Conservation (phyloP, 2,113 vertebrate genomes). For the Hemiscyllium ocellatum region DNA sequence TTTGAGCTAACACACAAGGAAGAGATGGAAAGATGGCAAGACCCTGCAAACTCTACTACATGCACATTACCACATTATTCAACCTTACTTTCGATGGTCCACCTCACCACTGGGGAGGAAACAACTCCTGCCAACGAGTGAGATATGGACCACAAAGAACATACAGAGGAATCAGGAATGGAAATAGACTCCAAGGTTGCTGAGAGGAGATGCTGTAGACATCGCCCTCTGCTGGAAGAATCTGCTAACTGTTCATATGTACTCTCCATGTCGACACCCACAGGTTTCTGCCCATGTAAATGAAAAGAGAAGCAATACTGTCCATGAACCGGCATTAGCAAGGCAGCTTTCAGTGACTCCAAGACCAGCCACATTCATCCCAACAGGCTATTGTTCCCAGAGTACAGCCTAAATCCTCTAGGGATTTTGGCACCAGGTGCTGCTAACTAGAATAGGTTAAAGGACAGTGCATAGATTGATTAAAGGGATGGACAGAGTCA, state of each 20-base stretch:
- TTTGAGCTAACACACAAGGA: neutral
- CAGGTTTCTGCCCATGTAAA: neutral
- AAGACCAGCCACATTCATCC: neutral
- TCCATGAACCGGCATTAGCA: neutral
- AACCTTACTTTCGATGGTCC: neutral
- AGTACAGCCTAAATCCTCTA: neutral
- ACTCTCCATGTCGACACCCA: neutral
- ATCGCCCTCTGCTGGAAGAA: neutral
- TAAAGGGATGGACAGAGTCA: neutral
- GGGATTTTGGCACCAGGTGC: neutral
- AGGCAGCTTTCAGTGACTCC: neutral
- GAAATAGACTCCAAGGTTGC: neutral
- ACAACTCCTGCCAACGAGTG: neutral
- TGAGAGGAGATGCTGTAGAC: neutral
- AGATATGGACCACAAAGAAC: neutral
- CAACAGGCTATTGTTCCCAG: neutral
- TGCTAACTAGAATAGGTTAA: neutral
- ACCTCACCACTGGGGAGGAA: neutral
- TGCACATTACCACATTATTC: neutral
- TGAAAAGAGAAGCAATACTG: neutral
- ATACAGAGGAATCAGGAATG: constrained; percentile 7
- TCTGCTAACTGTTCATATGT: neutral
- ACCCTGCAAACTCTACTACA: neutral
- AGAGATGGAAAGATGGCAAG: neutral
- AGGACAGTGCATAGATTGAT: neutral